Conservation (phyloP, 2,888 invertebrate genomes). For the Calameuta pallipes region DNA sequence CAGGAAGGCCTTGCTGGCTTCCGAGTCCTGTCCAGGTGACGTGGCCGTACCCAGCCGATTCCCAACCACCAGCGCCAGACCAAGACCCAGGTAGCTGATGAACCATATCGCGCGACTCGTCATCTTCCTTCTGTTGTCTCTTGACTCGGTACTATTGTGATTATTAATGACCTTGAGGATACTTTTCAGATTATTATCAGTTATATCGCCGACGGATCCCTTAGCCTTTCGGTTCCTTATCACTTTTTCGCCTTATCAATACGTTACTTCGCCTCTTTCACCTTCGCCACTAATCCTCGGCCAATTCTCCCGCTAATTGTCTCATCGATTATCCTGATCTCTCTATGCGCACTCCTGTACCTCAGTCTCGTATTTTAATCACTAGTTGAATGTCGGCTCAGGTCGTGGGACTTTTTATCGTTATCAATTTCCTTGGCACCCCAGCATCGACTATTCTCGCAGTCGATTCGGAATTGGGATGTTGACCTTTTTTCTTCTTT, state of each 20-base stretch:
- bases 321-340: neutral
- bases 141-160: neutral
- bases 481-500: no score
- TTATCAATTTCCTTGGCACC: no score
- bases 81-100: constrained; percentile 59
- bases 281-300: neutral
- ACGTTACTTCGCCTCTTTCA: neutral
- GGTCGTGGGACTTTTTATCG: no score
- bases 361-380: no score
- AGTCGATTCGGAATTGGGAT: no score
- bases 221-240: neutral
- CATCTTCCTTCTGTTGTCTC: constrained; percentile 42
- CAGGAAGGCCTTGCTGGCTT: constrained; percentile 12
- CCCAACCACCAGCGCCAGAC: constrained; percentile 57
- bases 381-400: no score
- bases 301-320: neutral
- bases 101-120: constrained; percentile 55
- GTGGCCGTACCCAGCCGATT: constrained; percentile 47
- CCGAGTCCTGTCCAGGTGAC: constrained; percentile 29
- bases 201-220: neutral
- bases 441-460: no score
- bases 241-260: neutral
- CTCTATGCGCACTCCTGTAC: no score
- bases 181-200: neutral
- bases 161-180: neutral